Percentiles rank a stretch among this genome's conserved stretches.
phyloP scores from a whole-genome alignment of 2,797 vertebrate genomes.

The Sandelia bainsii region DNA sequence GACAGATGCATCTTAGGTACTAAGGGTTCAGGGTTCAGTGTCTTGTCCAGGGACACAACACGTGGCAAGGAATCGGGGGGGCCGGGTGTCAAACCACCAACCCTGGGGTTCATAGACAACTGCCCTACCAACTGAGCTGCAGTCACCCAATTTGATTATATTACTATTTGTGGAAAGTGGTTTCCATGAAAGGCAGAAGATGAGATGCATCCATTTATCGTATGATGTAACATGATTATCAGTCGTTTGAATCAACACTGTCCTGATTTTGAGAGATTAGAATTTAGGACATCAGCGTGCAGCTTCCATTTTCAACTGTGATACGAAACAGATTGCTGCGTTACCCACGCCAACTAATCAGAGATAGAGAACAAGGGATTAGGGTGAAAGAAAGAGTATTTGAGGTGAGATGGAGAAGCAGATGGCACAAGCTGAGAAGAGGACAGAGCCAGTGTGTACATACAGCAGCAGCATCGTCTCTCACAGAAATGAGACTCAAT shows the following conservation, averaged over 20 bases:
- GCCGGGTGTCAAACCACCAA: too few species aligned
- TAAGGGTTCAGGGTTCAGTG: too few species aligned
- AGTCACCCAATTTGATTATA: constrained; percentile 4
- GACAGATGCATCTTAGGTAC: too few species aligned
- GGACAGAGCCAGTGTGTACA: not conserved
- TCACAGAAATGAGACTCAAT: constrained; percentile 29
- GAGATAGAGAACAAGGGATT: constrained; percentile 34
- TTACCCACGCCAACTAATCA: constrained; percentile 54
- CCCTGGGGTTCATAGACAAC: too few species aligned
- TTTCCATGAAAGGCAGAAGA: constrained; percentile 31
- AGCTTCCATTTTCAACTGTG: constrained; percentile 23
- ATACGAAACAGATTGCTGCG: constrained; percentile 25
- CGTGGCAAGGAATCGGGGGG: too few species aligned
- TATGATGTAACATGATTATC: constrained; percentile 70
- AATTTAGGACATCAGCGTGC: constrained; percentile 46
- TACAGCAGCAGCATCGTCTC: constrained; percentile 10
- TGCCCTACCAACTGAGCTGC: too few species aligned
- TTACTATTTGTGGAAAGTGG: constrained; percentile 31
- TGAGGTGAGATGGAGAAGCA: constrained; percentile 40
- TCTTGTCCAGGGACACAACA: too few species aligned
- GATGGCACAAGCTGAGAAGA: constrained; percentile 42
- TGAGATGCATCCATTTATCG: constrained; percentile 34
- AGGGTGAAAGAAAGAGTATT: constrained; percentile 34
- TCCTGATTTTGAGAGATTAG: constrained; percentile 61
- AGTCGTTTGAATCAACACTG: constrained; percentile 57